These are phyloP conservation scores for Drosophila antonietae DNA, from an alignment of 2,888 invertebrate genomes.

Conservation along the genomic window DNA sequence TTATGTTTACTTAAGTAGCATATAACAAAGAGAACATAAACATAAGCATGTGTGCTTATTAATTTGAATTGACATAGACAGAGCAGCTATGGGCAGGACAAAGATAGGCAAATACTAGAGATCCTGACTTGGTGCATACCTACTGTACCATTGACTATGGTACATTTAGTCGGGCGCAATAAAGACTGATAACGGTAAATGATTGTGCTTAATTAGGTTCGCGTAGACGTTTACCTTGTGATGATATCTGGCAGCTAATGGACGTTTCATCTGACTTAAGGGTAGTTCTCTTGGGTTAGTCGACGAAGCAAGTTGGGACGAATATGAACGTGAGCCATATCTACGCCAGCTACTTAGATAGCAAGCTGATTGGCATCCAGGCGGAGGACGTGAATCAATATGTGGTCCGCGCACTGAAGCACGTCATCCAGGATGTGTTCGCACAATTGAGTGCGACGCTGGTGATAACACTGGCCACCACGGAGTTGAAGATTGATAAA, in stretches of 20 bases:
- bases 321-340: conserved; percentile 43
- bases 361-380: conserved; percentile 53
- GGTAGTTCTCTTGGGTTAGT: neutral
- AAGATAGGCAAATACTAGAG: neutral
- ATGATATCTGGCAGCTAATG: neutral
- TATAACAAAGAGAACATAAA: neutral
- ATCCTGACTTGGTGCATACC: neutral
- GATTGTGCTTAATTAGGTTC: conserved; percentile 30
- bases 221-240: conserved; percentile 5
- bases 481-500: neutral
- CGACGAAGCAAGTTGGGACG: neutral
- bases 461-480: conserved; percentile 48
- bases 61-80: conserved; percentile 17
- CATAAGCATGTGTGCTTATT: conserved; percentile 16
- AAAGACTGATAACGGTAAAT: conserved; percentile 8
- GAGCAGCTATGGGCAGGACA: neutral
- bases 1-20: neutral
- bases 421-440: conserved; percentile 58
- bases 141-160: neutral
- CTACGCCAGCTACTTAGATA: conserved; percentile 44
- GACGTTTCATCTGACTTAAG: neutral
- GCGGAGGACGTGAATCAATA: conserved; percentile 45
- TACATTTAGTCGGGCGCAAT: neutral
- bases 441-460: conserved; percentile 52
- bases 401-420: conserved; percentile 49